Percentiles rank a stretch among this genome's conserved stretches.
Conservation (phyloP, 37 sponge, comb jelly and placozoan species). For the Tethya wilhelma region DNA sequence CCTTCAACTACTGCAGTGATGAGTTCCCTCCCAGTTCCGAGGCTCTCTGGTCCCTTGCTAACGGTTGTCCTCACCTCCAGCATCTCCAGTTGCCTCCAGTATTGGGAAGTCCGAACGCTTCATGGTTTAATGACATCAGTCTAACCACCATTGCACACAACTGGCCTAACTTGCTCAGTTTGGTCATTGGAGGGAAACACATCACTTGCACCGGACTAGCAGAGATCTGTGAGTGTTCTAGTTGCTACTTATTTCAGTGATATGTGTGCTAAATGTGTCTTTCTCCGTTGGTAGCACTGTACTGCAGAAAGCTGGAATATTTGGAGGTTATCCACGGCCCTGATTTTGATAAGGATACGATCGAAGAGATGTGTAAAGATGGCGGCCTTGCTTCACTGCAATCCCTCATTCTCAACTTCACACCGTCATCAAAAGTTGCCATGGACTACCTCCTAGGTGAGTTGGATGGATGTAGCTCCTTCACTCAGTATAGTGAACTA, state of each 20-base stretch:
- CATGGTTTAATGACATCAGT: conserved; percentile 40
- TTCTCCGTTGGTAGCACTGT: too few species aligned
- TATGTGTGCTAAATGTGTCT: not conserved
- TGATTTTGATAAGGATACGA: conserved; percentile 1
- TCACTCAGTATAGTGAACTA: not conserved
- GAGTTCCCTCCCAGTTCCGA: conserved; percentile 63
- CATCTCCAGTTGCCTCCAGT: conserved; percentile 43
- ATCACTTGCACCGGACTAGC: conserved; percentile 33
- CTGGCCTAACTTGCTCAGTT: conserved; percentile 31
- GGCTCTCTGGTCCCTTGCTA: conserved; percentile 59
- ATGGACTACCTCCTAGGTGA: conserved; percentile 22
- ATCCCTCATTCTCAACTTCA: conserved; percentile 44
- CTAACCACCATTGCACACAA: conserved; percentile 26
- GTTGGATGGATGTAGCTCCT: not conserved
- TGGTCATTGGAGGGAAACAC: conserved; percentile 38
- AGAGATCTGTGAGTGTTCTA: conserved; percentile 45
- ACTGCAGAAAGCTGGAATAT: conserved; percentile 12
- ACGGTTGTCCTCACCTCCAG: conserved; percentile 49
- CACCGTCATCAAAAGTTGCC: conserved; percentile 36
- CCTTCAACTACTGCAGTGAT: conserved; percentile 52
- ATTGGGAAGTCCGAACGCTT: conserved; percentile 9
- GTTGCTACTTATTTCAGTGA: not conserved
- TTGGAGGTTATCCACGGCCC: conserved; percentile 37
- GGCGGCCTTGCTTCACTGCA: conserved; percentile 24
- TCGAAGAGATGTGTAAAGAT: conserved; percentile 10